Base-by-base conservation (phyloP, 2,888 invertebrate species). In the Agrypnus murinus region DNA sequence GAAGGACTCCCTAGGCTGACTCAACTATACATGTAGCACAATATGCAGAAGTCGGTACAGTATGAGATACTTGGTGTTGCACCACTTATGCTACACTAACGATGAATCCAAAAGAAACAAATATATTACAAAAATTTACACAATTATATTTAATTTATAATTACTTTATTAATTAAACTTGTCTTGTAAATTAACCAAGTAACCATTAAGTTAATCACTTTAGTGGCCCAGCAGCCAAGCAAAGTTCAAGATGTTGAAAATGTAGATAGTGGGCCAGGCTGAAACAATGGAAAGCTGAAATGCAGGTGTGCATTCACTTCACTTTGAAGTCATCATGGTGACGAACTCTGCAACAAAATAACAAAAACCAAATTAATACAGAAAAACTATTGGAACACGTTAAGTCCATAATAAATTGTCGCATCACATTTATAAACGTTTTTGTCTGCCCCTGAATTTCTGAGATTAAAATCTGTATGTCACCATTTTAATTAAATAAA, bases 301-400 rank as follows among this genome's bases (percentile, higher is more conserved):
- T 84, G 83, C 83, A 88, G 89, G 76, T 78, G 87, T 87, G 88
- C 84, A 90, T 90, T 90, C 91, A 89, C 91, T 92, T 96, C 95
- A 96, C 94, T 96, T 96, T 92, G 96, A 96, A 92, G 96, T 96
- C 96, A 96, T 96, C 96, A 96, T 96, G 92, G 96, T 96, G 92
- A 96, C 96, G 92, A 96, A 96, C 92, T 96, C 96, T 96, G 92
- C 36, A 94, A 92, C 85, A 86, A 86, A 58, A n/a, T n/a, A 85
- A 83, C 19, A 83, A 81, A 78, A 80, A 78, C 64, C 38, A 68
- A 14, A 59, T 67, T 69, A 43, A 19, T 55, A 25, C 2, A 25
- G 25, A 25, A 25, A 25, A 2, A 25, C 25, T 3, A 25, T 25
- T 5, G 25, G 3, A 25, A 25, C 5, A 5, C 25, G 3, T 25